Percentiles rank a stretch among this genome's conserved stretches.
Evolutionary conservation across 2,113 vertebrate species (phyloP).

Genomic region (Eudyptes chrysolophus): DNA sequence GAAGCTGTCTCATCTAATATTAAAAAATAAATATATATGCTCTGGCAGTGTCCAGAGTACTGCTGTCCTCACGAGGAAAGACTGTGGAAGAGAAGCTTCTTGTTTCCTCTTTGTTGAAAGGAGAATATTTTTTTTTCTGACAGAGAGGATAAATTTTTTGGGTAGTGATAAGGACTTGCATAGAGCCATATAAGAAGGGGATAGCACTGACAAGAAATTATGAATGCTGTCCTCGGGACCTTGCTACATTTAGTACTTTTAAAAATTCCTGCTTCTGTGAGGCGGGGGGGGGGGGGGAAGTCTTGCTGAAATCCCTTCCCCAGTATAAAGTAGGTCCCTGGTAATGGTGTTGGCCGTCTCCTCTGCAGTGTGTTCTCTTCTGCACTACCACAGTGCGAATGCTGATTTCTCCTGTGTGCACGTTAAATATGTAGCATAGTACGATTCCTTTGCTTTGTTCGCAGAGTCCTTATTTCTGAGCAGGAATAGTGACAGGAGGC

Average conservation of each 20-base stretch:
- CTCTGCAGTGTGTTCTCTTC: not conserved
- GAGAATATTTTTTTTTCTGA: not conserved
- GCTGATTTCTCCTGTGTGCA: not conserved
- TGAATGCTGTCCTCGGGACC: not conserved
- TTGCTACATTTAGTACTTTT: constrained; percentile 18
- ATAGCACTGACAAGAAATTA: not conserved
- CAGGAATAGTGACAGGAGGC: not conserved
- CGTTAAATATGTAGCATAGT: rapidly evolving
- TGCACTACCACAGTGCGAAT: not conserved
- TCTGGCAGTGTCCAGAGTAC: not conserved
- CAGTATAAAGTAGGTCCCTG: constrained; percentile 1
- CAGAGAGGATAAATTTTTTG: not conserved
- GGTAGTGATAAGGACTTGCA: not conserved
- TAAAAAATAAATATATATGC: constrained; percentile 1
- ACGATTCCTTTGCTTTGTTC: not conserved
- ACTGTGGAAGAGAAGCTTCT: not conserved
- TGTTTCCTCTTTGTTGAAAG: not conserved
- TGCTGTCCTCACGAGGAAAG: not conserved
- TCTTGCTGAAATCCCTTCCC: not conserved
- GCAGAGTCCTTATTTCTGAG: not conserved
- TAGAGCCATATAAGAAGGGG: not conserved
- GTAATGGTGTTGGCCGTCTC: not conserved
- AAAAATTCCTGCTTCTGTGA: not conserved
- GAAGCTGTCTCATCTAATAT: constrained; percentile 26
- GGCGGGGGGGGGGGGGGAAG: rapidly evolving